Base-by-base conservation (phyloP, 1,140 invertebrate genomes). In the Zaprionus gabonicus region DNA sequence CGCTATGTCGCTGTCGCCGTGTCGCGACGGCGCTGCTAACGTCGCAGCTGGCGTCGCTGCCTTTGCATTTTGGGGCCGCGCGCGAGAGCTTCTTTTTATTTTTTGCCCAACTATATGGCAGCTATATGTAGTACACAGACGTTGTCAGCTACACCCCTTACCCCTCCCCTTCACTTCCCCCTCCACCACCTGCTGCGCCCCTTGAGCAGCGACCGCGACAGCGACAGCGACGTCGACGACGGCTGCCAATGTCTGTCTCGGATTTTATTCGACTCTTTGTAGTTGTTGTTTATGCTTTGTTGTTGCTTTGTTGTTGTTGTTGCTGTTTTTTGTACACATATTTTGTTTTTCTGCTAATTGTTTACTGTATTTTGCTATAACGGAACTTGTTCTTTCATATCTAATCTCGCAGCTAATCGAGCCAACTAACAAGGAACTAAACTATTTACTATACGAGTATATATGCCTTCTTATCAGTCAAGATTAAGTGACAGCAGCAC, bases 161-260 rank as follows among this genome's bases (percentile, higher is more conserved):
- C 20, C 20, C 20, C 31, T 31, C 7, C 31, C 31, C 9, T 10
- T 10, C 2, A 10, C 7, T 31, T 1, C 6, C 12, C 36, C 10
- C 17, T 25, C 0, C 13, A 15, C 36, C 41, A 27, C 58, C 53
- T 75, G 51, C 25, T 15, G 3, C 4, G 53, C 36, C 53, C 36
- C 27, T 31, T 12, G 59, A 74, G 76, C 60, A 79, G 71, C 78
- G 71, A 84, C 78, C 80, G 68, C 77, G 56, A 55, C 34, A 23
- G 60, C 74, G 73, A 73, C 31, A 10, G 31, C 31, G 31, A 34
- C 31, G 31, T 34, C 31, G 78, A 81, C 78, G 64, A 27, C 80
- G 81, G 71, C 84, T 87, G 83, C 77, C 83, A 80, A 86, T 87
- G 80, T 86, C 82, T 86, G 80, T 86, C 83, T 84, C 41, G 68